These are phyloP conservation scores for Todiramphus saurophagus DNA, from an alignment of 2,113 vertebrate genomes.

Conservation along the genomic window DNA sequence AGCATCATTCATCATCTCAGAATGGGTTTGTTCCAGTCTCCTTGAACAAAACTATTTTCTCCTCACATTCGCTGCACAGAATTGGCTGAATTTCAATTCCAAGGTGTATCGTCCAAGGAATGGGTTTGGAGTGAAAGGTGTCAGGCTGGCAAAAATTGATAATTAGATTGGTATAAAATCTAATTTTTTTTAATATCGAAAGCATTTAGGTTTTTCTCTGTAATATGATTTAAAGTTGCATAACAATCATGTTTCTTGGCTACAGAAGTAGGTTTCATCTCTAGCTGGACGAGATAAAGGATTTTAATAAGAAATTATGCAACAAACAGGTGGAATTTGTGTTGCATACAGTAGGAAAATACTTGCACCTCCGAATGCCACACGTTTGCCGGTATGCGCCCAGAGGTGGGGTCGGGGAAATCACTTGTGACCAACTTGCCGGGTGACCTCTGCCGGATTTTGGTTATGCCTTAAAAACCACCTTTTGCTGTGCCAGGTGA, in stretches of 20 bases:
- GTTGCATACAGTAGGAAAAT: not conserved
- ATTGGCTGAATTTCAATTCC: slow-evolving; percentile 64
- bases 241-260: slow-evolving; percentile 10
- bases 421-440: not conserved
- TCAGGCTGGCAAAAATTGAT: slow-evolving; percentile 59
- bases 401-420: not conserved
- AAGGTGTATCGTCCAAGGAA: slow-evolving; percentile 15
- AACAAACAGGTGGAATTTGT: not conserved
- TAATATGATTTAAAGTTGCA: slow-evolving; percentile 37
- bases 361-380: not conserved
- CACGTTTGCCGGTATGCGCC: not conserved
- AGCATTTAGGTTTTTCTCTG: not conserved
- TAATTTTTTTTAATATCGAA: slow-evolving; percentile 38
- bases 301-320: slow-evolving; percentile 49
- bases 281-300: not conserved
- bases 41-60: slow-evolving; percentile 64
- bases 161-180: slow-evolving; percentile 59
- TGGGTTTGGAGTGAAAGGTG: slow-evolving; percentile 29
- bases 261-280: not conserved
- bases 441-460: not conserved
- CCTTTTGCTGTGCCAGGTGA: not conserved
- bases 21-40: slow-evolving; percentile 57
- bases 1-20: slow-evolving; percentile 57
- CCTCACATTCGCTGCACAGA: slow-evolving; percentile 45
- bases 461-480: not conserved